A percentile compares a stretch with the other conserved stretches of the same genome.
Evolutionary conservation across 1,140 invertebrate species (phyloP).

Genomic region (Ceratoteleas bidentatus): DNA sequence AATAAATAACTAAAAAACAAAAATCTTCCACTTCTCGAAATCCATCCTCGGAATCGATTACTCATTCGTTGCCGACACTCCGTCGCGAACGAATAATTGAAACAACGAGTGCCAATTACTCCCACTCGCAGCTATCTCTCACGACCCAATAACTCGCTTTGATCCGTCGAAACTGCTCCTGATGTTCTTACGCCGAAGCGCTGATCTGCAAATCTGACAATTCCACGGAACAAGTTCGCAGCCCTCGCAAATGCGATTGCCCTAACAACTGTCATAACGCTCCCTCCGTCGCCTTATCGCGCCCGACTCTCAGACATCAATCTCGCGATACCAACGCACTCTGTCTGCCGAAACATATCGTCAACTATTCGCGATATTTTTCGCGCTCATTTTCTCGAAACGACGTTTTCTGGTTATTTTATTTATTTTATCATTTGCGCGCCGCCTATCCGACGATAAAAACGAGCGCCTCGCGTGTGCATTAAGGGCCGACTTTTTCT

Average conservation of each 20-base stretch:
- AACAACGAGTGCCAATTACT: slow-evolving; percentile 35
- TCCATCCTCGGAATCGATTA: no score
- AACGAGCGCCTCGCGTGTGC: slow-evolving; percentile 5
- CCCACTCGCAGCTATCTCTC: slow-evolving; percentile 37
- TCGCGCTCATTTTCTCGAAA: neutral
- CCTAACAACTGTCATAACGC: slow-evolving; percentile 63
- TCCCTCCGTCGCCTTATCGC: slow-evolving; percentile 30
- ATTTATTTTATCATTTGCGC: neutral
- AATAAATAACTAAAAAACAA: no score
- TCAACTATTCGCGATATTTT: neutral
- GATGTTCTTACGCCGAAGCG: slow-evolving; percentile 58
- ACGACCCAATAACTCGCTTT: slow-evolving; percentile 57
- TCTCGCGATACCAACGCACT: slow-evolving; percentile 41
- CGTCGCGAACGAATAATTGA: slow-evolving; percentile 14
- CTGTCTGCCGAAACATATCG: slow-evolving; percentile 12
- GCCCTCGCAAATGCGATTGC: slow-evolving; percentile 68
- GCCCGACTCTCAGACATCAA: slow-evolving; percentile 46
- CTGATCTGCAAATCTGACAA: slow-evolving; percentile 69
- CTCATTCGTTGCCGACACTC: no score
- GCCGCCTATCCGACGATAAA: neutral
- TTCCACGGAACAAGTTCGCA: slow-evolving; percentile 66
- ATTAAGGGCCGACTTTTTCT: slow-evolving; percentile 45
- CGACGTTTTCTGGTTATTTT: neutral
- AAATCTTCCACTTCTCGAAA: no score
- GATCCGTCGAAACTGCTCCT: slow-evolving; percentile 46